A percentile compares a stretch with the other conserved stretches of the same genome.
Conservation (phyloP, 2,888 invertebrate species). For the Chaetogeoica ovagalla region DNA sequence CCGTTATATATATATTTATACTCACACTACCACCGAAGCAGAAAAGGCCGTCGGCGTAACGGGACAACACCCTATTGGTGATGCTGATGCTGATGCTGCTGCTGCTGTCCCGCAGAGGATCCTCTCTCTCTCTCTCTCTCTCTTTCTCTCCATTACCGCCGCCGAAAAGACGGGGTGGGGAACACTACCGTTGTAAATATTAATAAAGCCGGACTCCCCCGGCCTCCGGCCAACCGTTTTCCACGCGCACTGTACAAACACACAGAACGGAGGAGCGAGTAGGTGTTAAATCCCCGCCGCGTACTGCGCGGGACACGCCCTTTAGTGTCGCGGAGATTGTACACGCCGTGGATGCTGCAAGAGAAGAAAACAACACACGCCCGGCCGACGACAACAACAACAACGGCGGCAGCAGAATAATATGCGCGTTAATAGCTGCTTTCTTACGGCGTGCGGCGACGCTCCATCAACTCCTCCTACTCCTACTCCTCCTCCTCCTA, state of each 20-base stretch:
- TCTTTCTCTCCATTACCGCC: not conserved
- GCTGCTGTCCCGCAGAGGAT: too few species aligned
- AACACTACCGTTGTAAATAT: conserved; percentile 47
- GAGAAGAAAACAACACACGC: conserved; percentile 34
- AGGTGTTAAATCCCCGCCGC: conserved; percentile 47
- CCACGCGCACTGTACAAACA: not conserved
- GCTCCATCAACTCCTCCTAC: too few species aligned
- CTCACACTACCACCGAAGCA: not conserved
- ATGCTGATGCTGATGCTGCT: conserved; percentile 4
- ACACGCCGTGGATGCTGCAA: not conserved
- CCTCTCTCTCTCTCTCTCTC: too few species aligned
- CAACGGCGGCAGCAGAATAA: conserved; percentile 46
- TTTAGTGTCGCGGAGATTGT: conserved; percentile 42
- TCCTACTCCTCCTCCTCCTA: too few species aligned
- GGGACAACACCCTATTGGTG: not conserved
- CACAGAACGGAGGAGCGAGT: not conserved
- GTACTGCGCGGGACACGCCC: conserved; percentile 33
- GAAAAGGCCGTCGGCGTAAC: not conserved
- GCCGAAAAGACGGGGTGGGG: conserved; percentile 12
- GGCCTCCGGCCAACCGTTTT: not conserved
- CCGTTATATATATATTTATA: not conserved
- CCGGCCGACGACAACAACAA: conserved; percentile 43
- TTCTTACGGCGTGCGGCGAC: conserved; percentile 23
- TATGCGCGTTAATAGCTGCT: conserved; percentile 49
- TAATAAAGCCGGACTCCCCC: conserved; percentile 51